Conservation (phyloP, 1,140 invertebrate genomes). For the Andrena cerasifolii region DNA sequence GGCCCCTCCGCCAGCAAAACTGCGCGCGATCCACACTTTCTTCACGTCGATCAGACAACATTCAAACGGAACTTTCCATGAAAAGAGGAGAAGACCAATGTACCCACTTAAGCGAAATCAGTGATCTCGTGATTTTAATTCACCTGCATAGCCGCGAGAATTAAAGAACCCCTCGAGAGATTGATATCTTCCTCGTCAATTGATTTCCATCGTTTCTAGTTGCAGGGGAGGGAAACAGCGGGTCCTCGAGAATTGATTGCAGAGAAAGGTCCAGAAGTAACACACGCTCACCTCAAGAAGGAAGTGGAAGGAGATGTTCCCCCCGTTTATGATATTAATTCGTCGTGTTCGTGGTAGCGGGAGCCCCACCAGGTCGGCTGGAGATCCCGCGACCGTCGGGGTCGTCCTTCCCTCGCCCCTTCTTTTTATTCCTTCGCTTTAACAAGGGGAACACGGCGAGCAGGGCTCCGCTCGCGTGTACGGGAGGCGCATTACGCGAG, state of each 20-base stretch:
- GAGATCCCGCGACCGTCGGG: slow-evolving; percentile 20
- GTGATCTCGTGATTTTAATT: too few relatives aligned
- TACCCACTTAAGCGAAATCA: too few relatives aligned
- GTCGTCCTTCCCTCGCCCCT: background rate
- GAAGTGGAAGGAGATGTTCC: slow-evolving; percentile 41
- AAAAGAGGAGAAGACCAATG: too few relatives aligned
- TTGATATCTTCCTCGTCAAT: too few relatives aligned
- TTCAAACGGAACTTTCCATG: too few relatives aligned
- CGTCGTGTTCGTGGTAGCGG: slow-evolving; percentile 21
- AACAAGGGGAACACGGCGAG: slow-evolving; percentile 45
- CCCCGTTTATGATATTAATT: slow-evolving; percentile 43
- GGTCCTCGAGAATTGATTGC: background rate
- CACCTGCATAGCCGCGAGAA: too few relatives aligned
- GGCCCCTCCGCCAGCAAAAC: background rate
- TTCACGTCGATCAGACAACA: too few relatives aligned
- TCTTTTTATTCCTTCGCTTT: slow-evolving; percentile 4
- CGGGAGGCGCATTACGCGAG: slow-evolving; percentile 63
- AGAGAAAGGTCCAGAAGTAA: background rate
- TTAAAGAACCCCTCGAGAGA: too few relatives aligned
- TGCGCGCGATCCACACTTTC: too few relatives aligned
- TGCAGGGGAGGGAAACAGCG: too few relatives aligned
- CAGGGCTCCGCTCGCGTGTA: slow-evolving; percentile 36
- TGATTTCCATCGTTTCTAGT: too few relatives aligned
- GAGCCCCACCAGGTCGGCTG: slow-evolving; percentile 9
- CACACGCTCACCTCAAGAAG: background rate